These are phyloP conservation scores for Triplophysa siluroides DNA, from an alignment of 2,113 vertebrate species.

Conservation along the genomic window DNA sequence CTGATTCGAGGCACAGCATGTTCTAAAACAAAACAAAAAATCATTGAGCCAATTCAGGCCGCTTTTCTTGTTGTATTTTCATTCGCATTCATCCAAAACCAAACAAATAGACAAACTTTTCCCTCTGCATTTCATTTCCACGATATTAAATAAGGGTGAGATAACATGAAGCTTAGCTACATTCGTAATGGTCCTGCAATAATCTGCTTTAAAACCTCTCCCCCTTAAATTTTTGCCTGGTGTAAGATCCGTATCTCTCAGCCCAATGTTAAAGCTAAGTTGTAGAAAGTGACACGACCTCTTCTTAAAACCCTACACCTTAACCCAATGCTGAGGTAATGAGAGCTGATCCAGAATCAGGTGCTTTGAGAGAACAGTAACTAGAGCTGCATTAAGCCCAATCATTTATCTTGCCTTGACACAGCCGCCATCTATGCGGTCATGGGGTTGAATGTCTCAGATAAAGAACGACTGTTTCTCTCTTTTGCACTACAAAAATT, in stretches of 20 bases:
- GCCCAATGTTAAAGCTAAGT: neutral
- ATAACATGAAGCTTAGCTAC: slow-evolving; percentile 13
- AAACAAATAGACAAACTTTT: slow-evolving; percentile 5
- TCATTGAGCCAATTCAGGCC: slow-evolving; percentile 23
- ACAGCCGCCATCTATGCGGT: slow-evolving; percentile 43
- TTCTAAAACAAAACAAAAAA: slow-evolving; percentile 43
- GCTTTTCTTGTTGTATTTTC: slow-evolving; percentile 17
- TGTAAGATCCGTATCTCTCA: slow-evolving; percentile 11
- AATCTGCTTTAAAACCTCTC: neutral
- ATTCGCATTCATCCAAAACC: neutral
- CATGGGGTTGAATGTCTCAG: slow-evolving; percentile 47
- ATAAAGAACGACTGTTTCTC: slow-evolving; percentile 56
- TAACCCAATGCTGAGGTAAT: neutral
- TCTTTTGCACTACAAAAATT: slow-evolving; percentile 76
- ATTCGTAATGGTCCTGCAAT: slow-evolving; percentile 26
- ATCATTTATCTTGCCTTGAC: slow-evolving; percentile 38
- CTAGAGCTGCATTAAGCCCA: slow-evolving; percentile 9
- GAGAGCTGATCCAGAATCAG: slow-evolving; percentile 19
- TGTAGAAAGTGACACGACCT: slow-evolving; percentile 4
- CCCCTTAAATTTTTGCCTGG: neutral
- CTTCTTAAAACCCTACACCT: neutral
- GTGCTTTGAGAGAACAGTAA: slow-evolving; percentile 28
- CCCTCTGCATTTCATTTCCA: slow-evolving; percentile 32
- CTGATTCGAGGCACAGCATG: slow-evolving; percentile 68
- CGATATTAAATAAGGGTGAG: slow-evolving; percentile 6